A percentile compares a stretch with the other conserved stretches of the same genome.
These are phyloP conservation scores for Octopus bimaculoides DNA, from an alignment of 1,140 invertebrate genomes.

Conservation along the genomic window DNA sequence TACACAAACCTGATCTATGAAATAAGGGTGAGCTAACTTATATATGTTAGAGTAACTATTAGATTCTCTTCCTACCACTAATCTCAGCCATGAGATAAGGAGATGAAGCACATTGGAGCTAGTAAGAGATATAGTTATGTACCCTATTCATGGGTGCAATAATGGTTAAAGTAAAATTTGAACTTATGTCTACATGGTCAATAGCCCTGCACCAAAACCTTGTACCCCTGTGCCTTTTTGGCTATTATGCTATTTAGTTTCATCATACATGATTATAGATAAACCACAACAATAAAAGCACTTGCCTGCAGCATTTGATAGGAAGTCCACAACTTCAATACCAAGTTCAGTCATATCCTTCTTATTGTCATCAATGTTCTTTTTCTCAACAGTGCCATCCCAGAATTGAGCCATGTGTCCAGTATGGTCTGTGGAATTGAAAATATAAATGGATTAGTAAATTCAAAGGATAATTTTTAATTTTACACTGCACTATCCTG, in stretches of 20 bases:
- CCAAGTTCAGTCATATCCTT: constrained; percentile 48
- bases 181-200: background rate
- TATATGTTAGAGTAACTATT: background rate
- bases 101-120: background rate
- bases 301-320: constrained; percentile 74
- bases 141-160: too few relatives aligned
- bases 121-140: background rate
- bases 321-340: constrained; percentile 61
- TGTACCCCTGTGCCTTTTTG: too few relatives aligned
- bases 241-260: too few relatives aligned
- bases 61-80: background rate
- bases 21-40: too few relatives aligned
- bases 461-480: too few relatives aligned
- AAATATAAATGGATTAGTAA: background rate
- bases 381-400: constrained; percentile 17
- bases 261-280: too few relatives aligned
- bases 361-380: constrained; percentile 16
- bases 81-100: background rate
- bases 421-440: background rate
- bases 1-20: too few relatives aligned
- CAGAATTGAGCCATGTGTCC: constrained; percentile 10
- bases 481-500: too few relatives aligned
- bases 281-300: background rate
- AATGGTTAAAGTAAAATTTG: too few relatives aligned
- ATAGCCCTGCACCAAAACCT: too few relatives aligned